Evolutionary conservation across 2,797 vertebrate genomes (phyloP).

Genomic region (Centropyge bicolor): DNA sequence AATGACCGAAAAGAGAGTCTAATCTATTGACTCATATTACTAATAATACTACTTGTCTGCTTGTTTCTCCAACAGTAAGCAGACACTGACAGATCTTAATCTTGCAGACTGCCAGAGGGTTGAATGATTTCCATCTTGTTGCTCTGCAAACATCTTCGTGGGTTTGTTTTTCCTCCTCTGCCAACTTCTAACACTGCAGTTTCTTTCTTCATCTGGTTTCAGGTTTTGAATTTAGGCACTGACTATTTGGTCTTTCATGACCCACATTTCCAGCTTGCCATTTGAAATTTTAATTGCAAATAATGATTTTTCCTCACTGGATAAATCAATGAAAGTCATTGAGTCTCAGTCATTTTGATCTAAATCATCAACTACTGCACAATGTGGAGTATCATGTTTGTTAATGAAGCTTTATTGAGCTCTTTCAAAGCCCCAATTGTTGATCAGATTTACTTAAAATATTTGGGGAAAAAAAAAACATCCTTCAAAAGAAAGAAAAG

Average conservation of each 20-base stretch:
- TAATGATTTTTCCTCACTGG: background rate
- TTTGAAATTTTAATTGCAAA: background rate
- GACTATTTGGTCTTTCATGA: background rate
- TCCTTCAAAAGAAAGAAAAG: conserved; percentile 10
- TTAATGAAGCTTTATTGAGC: conserved; percentile 59
- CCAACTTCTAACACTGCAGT: too few species aligned
- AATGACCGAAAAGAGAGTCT: background rate
- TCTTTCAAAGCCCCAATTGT: conserved; percentile 17
- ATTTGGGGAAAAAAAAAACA: background rate
- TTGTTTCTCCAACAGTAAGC: background rate
- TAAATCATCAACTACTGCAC: conserved; percentile 18
- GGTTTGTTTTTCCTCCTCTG: background rate
- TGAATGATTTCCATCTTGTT: background rate
- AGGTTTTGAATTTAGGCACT: background rate
- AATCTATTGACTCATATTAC: background rate
- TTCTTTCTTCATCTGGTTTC: too few species aligned
- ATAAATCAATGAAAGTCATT: background rate
- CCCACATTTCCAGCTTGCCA: background rate
- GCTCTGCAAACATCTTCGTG: background rate
- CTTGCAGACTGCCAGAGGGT: too few species aligned
- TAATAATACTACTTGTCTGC: background rate
- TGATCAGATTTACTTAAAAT: conserved; percentile 30
- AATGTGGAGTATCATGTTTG: conserved; percentile 15
- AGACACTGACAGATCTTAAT: background rate
- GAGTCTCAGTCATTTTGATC: background rate